A percentile compares a stretch with the other conserved stretches of the same genome.
These are phyloP conservation scores for Cyprinodon variegatus DNA, from an alignment of 2,113 vertebrate genomes.

Conservation along the genomic window DNA sequence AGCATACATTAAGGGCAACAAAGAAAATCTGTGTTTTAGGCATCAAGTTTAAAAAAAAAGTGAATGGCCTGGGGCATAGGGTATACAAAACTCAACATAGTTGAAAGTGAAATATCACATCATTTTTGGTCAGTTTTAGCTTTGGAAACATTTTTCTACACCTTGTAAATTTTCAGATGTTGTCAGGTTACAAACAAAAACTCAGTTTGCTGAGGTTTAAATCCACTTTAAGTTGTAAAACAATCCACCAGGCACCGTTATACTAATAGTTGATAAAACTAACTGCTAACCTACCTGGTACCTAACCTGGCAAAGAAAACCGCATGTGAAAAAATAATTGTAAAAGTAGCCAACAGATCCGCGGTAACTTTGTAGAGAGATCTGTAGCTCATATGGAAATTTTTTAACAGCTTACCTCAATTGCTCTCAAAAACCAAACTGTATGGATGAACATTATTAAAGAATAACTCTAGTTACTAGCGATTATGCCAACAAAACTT, in stretches of 20 bases:
- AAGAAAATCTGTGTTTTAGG: conserved; percentile 80
- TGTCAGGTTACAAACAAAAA: neutral
- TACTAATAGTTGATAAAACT: too few relatives aligned
- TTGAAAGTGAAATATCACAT: neutral
- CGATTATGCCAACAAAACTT: too few relatives aligned
- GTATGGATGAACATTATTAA: too few relatives aligned
- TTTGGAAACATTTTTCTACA: neutral
- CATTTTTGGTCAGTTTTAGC: neutral
- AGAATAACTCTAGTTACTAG: too few relatives aligned
- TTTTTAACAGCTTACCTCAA: too few relatives aligned
- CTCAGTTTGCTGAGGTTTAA: neutral
- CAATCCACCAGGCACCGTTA: neutral
- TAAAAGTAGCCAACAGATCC: too few relatives aligned
- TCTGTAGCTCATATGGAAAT: too few relatives aligned
- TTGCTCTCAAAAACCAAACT: too few relatives aligned
- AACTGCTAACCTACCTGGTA: too few relatives aligned
- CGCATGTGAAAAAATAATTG: too few relatives aligned
- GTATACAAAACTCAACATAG: neutral
- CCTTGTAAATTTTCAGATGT: neutral
- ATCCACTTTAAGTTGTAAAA: neutral
- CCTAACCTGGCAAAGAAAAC: too few relatives aligned
- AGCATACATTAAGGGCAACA: conserved; percentile 54
- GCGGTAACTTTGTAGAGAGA: too few relatives aligned
- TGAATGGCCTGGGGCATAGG: conserved; percentile 8
- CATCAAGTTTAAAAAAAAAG: conserved; percentile 30